Conservation (phyloP, 1,140 invertebrate species). For the Cydia fagiglandana region DNA sequence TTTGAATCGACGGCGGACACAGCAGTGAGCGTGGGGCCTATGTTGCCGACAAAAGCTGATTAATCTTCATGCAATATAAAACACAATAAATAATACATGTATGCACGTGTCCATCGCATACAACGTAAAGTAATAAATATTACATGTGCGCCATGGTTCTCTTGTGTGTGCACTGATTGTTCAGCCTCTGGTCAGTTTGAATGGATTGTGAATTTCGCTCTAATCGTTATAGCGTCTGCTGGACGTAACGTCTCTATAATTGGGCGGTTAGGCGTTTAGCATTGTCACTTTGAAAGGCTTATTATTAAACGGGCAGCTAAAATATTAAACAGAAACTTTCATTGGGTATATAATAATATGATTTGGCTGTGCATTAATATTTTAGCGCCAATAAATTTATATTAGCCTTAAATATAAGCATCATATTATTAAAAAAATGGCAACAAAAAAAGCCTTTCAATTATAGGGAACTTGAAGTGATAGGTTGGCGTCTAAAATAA, state of each 20-base stretch:
- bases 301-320: too few relatives aligned
- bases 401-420: too few relatives aligned
- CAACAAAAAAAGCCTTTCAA: too few relatives aligned
- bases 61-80: constrained; percentile 43
- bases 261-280: constrained; percentile 38
- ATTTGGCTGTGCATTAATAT: too few relatives aligned
- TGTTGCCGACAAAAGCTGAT: constrained; percentile 43
- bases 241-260: constrained; percentile 46
- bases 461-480: too few relatives aligned
- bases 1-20: constrained; percentile 44
- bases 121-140: neutral
- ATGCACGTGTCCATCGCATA: constrained; percentile 1
- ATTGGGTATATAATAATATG: too few relatives aligned
- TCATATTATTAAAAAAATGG: too few relatives aligned
- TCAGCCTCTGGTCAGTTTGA: neutral
- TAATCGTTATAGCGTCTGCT: constrained; percentile 37
- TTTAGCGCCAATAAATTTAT: too few relatives aligned
- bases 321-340: too few relatives aligned
- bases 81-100: constrained; percentile 14
- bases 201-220: constrained; percentile 34
- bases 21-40: constrained; percentile 34
- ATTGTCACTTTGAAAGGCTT: neutral
- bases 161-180: neutral
- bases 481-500: too few relatives aligned
- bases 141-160: neutral